phyloP scores from a whole-genome alignment of 2,888 invertebrate species.

The Leptopterna dolabrata region DNA sequence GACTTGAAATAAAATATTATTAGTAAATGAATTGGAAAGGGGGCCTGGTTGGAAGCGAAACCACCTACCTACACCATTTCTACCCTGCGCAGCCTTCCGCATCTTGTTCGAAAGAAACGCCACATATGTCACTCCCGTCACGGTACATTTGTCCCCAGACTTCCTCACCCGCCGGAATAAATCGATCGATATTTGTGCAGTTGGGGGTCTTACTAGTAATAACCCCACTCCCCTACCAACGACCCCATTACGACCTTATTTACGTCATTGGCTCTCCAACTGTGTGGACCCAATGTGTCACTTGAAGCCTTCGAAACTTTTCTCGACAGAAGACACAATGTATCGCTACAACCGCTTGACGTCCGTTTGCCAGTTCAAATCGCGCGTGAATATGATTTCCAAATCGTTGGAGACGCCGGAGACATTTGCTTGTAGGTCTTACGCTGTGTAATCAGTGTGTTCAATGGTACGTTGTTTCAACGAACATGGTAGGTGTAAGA shows the following conservation, averaged over 20 bases:
- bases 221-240: not conserved
- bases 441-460: no score
- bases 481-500: no score
- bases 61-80: not conserved
- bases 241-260: slow-evolving; percentile 4
- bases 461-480: no score
- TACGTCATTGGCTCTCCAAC: not conserved
- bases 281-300: not conserved
- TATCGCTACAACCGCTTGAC: not conserved
- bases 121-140: not conserved
- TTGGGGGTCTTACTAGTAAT: not conserved
- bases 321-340: not conserved
- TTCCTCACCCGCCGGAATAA: not conserved
- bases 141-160: not conserved
- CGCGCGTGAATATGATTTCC: not conserved
- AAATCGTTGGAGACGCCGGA: not conserved
- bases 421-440: not conserved
- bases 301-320: not conserved
- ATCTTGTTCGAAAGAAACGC: not conserved
- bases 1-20: no score
- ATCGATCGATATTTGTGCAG: not conserved
- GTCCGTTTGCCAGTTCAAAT: not conserved
- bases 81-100: not conserved
- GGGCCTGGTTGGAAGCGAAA: no score
- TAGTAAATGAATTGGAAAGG: no score